A percentile compares a stretch with the other conserved stretches of the same genome.
Evolutionary conservation across 2,797 vertebrate genomes (phyloP).

Genomic region (Eulemur coronatus): DNA sequence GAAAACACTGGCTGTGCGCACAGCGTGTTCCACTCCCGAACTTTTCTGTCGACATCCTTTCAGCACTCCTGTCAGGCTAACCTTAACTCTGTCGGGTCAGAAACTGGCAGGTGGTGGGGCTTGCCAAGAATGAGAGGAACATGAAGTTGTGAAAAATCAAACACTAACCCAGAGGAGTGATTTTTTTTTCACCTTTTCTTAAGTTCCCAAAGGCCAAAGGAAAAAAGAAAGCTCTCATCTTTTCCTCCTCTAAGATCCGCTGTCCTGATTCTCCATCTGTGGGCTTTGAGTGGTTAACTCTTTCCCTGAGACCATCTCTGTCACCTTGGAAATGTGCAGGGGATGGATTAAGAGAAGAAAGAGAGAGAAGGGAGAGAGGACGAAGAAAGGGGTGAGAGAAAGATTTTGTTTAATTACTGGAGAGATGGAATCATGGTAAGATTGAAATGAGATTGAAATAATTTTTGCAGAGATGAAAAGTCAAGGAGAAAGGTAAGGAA

Average conservation of each 20-base stretch:
- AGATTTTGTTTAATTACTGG: neutral
- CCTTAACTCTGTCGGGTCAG: constrained; percentile 60
- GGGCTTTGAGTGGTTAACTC: constrained; percentile 29
- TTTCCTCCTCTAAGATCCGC: neutral
- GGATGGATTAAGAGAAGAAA: neutral
- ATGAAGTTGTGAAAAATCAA: constrained; percentile 65
- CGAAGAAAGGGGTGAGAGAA: neutral
- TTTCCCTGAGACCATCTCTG: neutral
- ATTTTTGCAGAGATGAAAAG: neutral
- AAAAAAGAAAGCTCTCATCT: neutral
- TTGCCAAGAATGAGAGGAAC: constrained; percentile 9
- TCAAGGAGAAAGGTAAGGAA: neutral
- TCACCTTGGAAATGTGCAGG: neutral
- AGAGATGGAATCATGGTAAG: neutral
- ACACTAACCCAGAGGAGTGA: neutral
- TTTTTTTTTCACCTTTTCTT: neutral
- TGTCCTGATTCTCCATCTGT: neutral
- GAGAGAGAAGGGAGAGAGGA: neutral
- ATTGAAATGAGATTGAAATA: neutral
- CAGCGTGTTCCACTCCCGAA: constrained; percentile 40
- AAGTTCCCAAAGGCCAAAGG: constrained; percentile 24
- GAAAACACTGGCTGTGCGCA: constrained; percentile 61
- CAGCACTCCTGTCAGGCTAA: constrained; percentile 61
- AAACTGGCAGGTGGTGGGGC: constrained; percentile 33
- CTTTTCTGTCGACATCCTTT: constrained; percentile 54